phyloP scores from a whole-genome alignment of 2,113 vertebrate species.

The Cyanoderma ruficeps region DNA sequence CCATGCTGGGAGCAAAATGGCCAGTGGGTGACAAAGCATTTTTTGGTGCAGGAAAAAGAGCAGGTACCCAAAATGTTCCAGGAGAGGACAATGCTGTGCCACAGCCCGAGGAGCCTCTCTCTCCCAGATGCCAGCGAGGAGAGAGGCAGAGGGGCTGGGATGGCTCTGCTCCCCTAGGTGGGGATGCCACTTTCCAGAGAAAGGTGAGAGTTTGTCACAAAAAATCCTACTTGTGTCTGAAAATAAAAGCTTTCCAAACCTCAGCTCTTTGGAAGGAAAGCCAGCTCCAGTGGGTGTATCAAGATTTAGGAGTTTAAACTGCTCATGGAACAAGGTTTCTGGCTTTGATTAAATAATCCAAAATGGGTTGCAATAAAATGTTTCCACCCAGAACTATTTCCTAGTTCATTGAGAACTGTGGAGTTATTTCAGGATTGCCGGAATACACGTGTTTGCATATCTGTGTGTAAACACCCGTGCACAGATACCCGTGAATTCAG shows the following conservation, averaged over 20 bases:
- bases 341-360: not conserved
- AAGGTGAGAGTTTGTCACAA: not conserved
- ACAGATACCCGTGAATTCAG: accelerated
- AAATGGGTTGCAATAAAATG: not conserved
- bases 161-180: accelerated
- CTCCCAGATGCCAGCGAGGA: not conserved
- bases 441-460: accelerated
- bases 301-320: not conserved
- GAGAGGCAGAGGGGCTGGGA: accelerated
- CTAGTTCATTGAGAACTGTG: not conserved
- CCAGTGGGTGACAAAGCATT: accelerated
- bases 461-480: accelerated
- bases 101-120: not conserved
- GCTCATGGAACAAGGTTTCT: not conserved
- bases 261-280: not conserved
- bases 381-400: not conserved
- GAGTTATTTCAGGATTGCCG: not conserved
- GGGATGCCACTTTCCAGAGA: accelerated
- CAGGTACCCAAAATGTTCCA: not conserved
- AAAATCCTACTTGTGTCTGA: not conserved
- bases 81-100: accelerated
- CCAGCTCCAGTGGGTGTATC: not conserved
- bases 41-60: not conserved
- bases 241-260: not conserved
- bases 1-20: not conserved